Evolutionary conservation across 2,888 invertebrate species (phyloP), one percentile per base, ranked within the genome.

Genomic region (Chymomyza procnemis): DNA sequence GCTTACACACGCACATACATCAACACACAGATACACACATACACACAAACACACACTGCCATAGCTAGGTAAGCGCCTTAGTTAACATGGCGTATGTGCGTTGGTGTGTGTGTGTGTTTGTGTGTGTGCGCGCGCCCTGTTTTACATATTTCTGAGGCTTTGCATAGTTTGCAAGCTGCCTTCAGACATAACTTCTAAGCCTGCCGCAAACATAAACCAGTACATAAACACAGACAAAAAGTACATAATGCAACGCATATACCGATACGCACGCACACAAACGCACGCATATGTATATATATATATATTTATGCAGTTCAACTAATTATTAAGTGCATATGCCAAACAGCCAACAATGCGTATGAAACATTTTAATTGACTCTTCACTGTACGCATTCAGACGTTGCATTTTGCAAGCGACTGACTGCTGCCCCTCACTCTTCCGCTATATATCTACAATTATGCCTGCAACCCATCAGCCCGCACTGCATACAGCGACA

Each of bases 111-210:
- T 41, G 2, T 12, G 50, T 3, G n/a, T 19, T 9, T 50, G 50
- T n/a, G 14, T 9, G 14, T 19, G 16, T 5, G n/a, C 18, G 9
- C 12, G 2, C 6, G 2, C 12, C 4, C 4, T 50, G 9, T 50
- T 50, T 50, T 18, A n/a, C 50, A 50, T 50, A 50, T n/a, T 50
- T 50, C 50, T 50, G 50, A 16, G 8, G 50, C 50, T 50, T 50
- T 50, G 50, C 50, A 50, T 50, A 50, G 50, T 19, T 50, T 34
- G 16, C 47, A 26, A 46, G 50, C n/a, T 50, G 50, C 19, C 59
- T 59, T 50, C 2, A 16, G 16, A 18, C 50, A 16, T n/a, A 18
- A 12, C 14, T 50, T n/a, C 1, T 19, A 14, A 18, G 19, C 14
- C 50, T 12, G 34, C 34, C 9, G 12, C 34, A 34, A 34, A 34